Base-by-base conservation (phyloP, 2,113 vertebrate species). In the Poeciliopsis occidentalis region DNA sequence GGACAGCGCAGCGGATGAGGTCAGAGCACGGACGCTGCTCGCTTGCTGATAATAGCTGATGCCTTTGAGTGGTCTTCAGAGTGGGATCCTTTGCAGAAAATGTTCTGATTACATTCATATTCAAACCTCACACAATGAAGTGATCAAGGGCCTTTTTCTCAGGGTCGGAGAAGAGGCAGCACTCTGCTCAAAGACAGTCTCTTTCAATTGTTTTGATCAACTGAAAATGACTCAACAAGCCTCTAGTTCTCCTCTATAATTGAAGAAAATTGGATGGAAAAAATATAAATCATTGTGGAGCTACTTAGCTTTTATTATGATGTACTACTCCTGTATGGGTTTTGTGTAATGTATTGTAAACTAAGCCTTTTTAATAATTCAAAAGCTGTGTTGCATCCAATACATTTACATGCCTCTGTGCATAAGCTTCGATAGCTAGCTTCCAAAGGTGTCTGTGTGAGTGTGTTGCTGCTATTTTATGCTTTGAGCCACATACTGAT, bases 61-160 rank as follows among this genome's bases (percentile, higher is more conserved):
- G 75, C 72, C 76, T 90, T 76, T 67, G 74, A 89, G 78, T 86
- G 86, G 77, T 79, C 83, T 79, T 89, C 75, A 64, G 75, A 86
- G 81, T 75, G 70, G 79, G 71, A 79, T 80, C 83, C 67, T 57
- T 37, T 72, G 79, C 76, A 10, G n/a, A 84, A 86, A 82, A 82
- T 71, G 71, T 76, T 57, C 78, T 92, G 89, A 92, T 91, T 89
- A 76, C 89, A 88, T 89, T 91, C 77, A 85, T 85, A 91, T 90
- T 85, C 89, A 90, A 67, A 68, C 64, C 32, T 47, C 74, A 81
- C 76, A 32, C 69, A 8, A 57, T 78, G 81, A 84, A 78, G 72
- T 82, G 85, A 90, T 93, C 78, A 85, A 88, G 87, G 74, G 76
- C 80, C 84, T 57, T 65, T 75, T 83, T 65, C 71, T 69, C 65